Conservation (phyloP, 2,888 invertebrate species). For the Andrena praecox region DNA sequence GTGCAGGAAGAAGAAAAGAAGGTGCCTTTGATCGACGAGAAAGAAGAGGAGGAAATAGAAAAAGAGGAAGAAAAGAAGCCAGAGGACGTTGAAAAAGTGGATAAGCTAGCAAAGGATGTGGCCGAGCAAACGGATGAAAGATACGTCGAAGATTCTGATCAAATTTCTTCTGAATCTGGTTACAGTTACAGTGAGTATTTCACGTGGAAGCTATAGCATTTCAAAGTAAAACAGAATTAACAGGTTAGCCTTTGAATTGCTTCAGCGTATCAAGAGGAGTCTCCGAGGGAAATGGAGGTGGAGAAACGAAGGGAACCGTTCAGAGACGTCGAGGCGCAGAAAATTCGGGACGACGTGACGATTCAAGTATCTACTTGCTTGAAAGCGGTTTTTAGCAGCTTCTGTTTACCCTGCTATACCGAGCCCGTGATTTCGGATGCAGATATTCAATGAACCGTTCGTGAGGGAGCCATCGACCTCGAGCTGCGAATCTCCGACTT, state of each 20-base stretch:
- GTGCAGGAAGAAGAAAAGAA: neutral
- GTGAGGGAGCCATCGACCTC: constrained; percentile 45
- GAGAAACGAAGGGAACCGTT: constrained; percentile 60
- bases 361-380: constrained; percentile 74
- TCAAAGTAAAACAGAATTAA: neutral
- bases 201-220: neutral
- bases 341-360: constrained; percentile 80
- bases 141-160: constrained; percentile 50
- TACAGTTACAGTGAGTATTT: constrained; percentile 74
- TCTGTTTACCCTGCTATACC: neutral
- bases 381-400: neutral
- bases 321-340: constrained; percentile 81
- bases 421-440: neutral
- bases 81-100: neutral
- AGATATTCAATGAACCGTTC: constrained; percentile 78
- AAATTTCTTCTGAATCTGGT: constrained; percentile 52
- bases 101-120: constrained; percentile 17
- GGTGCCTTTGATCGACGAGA: neutral
- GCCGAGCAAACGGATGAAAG: constrained; percentile 42
- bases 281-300: constrained; percentile 54
- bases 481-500: constrained; percentile 69
- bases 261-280: constrained; percentile 79
- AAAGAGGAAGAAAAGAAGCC: neutral
- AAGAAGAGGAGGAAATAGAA: neutral
- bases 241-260: neutral